A percentile compares a stretch with the other conserved stretches of the same genome.
Conservation (phyloP, 1,140 invertebrate species). For the Pentalonia nigronervosa region DNA sequence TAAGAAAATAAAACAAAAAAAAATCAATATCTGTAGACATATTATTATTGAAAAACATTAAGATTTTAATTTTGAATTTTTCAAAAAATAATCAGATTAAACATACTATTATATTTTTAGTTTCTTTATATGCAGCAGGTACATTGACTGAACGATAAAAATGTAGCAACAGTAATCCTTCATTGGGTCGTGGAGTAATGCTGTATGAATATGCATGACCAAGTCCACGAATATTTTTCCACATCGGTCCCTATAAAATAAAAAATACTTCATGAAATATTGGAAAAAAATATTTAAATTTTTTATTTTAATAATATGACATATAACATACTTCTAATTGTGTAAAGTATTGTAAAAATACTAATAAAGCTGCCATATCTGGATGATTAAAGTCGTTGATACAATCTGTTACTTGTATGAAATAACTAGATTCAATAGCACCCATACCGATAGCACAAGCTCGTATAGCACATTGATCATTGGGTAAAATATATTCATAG, state of each 20-base stretch:
- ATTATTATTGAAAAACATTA: neutral
- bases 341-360: conserved; percentile 85
- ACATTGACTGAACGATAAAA: conserved; percentile 80
- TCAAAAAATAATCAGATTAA: neutral
- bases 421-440: conserved; percentile 80
- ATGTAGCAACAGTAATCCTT: conserved; percentile 76
- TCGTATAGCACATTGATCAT: conserved; percentile 62
- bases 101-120: conserved; percentile 77
- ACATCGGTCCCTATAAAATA: conserved; percentile 80
- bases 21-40: neutral
- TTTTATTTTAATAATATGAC: neutral
- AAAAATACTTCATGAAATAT: conserved; percentile 56
- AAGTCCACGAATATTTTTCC: conserved; percentile 82
- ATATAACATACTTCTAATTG: conserved; percentile 75
- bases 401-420: conserved; percentile 73
- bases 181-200: conserved; percentile 70
- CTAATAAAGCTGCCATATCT: conserved; percentile 76
- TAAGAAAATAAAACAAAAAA: neutral
- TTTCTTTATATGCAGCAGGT: conserved; percentile 77
- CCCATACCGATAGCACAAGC: conserved; percentile 80
- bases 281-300: neutral
- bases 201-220: conserved; percentile 84
- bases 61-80: neutral
- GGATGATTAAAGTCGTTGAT: conserved; percentile 72
- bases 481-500: conserved; percentile 63